These are phyloP conservation scores for Zaprionus nigranus DNA, from an alignment of 1,140 invertebrate genomes.

Conservation along the genomic window DNA sequence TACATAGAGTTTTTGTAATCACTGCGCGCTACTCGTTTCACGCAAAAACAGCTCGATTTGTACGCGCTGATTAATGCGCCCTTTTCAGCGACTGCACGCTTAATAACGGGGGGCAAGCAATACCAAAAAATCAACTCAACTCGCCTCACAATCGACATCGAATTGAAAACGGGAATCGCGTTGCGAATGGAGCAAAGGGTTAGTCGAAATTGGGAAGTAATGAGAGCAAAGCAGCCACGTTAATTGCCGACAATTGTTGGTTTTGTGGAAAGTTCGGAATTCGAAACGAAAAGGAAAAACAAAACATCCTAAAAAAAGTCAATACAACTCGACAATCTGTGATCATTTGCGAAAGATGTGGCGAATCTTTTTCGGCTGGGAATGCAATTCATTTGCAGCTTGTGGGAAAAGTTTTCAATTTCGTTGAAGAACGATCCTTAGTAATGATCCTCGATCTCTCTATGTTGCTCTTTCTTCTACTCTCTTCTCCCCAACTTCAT, in stretches of 20 bases:
- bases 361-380: conserved; percentile 25
- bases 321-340: conserved; percentile 10
- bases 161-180: not conserved
- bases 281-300: not conserved
- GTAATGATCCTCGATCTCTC: not conserved
- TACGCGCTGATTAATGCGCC: conserved; percentile 71
- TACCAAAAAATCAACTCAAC: not conserved
- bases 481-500: not conserved
- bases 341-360: conserved; percentile 23
- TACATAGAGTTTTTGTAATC: conserved; percentile 67
- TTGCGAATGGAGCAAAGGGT: not conserved
- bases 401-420: not conserved
- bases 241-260: conserved; percentile 78
- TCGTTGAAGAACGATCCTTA: not conserved
- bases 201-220: conserved; percentile 38
- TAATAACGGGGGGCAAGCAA: conserved; percentile 23
- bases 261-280: conserved; percentile 58
- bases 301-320: not conserved
- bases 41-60: conserved; percentile 59
- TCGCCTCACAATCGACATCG: not conserved
- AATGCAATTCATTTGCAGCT: conserved; percentile 36
- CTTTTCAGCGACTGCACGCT: conserved; percentile 27
- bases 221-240: conserved; percentile 39
- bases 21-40: conserved; percentile 70
- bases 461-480: not conserved